Evolutionary conservation across 2,797 vertebrate species (phyloP).

Genomic region (Thalassophryne amazonica): DNA sequence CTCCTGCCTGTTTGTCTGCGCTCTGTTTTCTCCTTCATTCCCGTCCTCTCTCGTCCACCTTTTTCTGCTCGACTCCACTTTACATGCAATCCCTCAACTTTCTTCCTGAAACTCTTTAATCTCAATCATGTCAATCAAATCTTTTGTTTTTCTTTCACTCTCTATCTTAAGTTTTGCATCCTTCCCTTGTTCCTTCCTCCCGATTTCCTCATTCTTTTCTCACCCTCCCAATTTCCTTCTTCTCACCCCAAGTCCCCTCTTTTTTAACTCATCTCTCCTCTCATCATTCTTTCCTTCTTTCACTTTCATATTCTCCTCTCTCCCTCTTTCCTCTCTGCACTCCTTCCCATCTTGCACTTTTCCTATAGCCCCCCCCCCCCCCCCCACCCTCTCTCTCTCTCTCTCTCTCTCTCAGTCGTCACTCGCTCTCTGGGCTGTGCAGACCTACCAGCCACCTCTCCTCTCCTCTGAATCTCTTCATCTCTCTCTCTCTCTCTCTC

Average conservation of each 20-base stretch:
- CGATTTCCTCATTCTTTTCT: background rate
- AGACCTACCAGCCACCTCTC: constrained; percentile 64
- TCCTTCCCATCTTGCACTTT: constrained; percentile 14
- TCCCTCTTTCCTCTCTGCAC: constrained; percentile 9
- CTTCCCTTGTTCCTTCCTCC: background rate
- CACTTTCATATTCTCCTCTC: background rate
- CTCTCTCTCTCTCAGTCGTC: constrained; percentile 54
- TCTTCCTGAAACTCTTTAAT: background rate
- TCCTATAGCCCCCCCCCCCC: constrained; percentile 2
- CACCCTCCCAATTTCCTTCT: background rate
- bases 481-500: constrained; percentile 46
- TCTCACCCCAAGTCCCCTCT: background rate
- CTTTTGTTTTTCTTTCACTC: background rate
- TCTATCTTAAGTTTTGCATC: background rate
- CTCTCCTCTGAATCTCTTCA: constrained; percentile 52
- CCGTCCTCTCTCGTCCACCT: background rate
- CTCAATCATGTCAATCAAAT: background rate
- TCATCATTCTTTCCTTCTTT: background rate
- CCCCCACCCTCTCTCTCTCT: background rate
- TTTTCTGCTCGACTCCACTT: background rate
- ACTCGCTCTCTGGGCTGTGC: constrained; percentile 63
- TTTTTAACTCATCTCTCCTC: background rate
- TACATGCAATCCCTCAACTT: background rate
- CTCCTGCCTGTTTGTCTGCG: background rate
- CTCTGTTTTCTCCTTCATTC: background rate